Evolutionary conservation across 2,113 vertebrate genomes (phyloP), one percentile per base, ranked within the genome.

Genomic region (Genyomyrus donnyi): DNA sequence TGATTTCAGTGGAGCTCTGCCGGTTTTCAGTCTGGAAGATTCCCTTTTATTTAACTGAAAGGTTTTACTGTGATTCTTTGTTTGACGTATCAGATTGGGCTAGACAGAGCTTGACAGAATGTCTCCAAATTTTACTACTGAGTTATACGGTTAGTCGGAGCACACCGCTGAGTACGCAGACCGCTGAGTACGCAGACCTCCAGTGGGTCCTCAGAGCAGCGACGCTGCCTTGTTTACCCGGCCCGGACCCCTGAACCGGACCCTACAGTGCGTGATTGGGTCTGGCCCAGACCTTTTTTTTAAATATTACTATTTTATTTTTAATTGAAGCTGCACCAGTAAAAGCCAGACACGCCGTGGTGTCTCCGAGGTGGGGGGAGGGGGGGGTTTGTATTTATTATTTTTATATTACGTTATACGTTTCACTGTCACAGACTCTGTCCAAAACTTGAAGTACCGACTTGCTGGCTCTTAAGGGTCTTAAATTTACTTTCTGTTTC

Each of bases 381-480:
- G 50, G 58, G 21, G 83, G 24, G 10, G 39, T 74, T 62, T 90
- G 24, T 77, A 74, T 85, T 3, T 48, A 66, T 87, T 31, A 31
- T 87, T 31, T 8, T 3, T 45, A 90, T 91, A 93, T 91, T 93
- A 91, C 88, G 91, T 77, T 50, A 91, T 66, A 49, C 42, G 56
- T 89, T 92, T 62, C 93, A 93, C 94, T 93, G 86, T 93, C 50
- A 58, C 91, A 91, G 93, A 93, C 94, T 42, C 35, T 95, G 94
- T 95, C 96, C 94, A 94, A 92, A 94, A 96, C 93, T 97, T 96
- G 93, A 96, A 96, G 95, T 92, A 93, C 95, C 94, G 95, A 95
- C 94, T 93, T 95, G 96, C 93, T 94, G 92, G 92, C 94, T 91
- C 92, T 91, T 92, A 66, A 88, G 89, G 31, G 90, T 94, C 91